phyloP scores from a whole-genome alignment of 2,797 vertebrate genomes.

The Adelosebastes latens region DNA sequence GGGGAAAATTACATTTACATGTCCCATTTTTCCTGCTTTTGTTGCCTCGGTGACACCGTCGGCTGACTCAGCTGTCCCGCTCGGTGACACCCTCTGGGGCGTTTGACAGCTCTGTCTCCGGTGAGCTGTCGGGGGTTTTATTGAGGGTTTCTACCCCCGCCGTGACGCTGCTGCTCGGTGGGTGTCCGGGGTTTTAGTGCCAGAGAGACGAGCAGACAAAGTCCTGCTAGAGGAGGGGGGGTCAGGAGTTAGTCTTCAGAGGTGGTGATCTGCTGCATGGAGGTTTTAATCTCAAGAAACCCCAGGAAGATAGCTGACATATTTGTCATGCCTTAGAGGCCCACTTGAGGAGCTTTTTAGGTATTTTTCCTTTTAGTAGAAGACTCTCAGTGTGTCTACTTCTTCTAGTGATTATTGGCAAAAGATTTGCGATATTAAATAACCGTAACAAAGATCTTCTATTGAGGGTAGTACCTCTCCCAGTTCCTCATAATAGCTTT shows the following conservation, averaged over 20 bases:
- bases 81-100: slow-evolving; percentile 13
- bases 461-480: not conserved
- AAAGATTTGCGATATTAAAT: not conserved
- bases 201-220: slow-evolving; percentile 18
- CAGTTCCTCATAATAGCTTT: not conserved
- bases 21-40: slow-evolving; percentile 21
- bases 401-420: not conserved
- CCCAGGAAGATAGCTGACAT: not conserved
- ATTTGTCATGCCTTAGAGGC: not conserved
- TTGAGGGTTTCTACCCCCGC: not conserved
- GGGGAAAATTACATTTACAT: slow-evolving; percentile 26
- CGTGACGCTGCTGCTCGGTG: not conserved
- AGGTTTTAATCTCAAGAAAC: slow-evolving; percentile 6
- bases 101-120: slow-evolving; percentile 42
- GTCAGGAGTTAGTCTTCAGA: slow-evolving; percentile 28
- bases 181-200: not conserved
- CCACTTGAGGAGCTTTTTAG: not conserved
- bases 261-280: slow-evolving; percentile 1
- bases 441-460: no score
- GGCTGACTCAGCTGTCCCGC: slow-evolving; percentile 48
- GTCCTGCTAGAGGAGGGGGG: slow-evolving; percentile 6
- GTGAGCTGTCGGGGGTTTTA: slow-evolving; percentile 24
- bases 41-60: not conserved
- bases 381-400: not conserved
- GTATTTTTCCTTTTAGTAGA: not conserved